Percentiles rank a stretch among this genome's conserved stretches.
These are phyloP conservation scores for Euglossa dilemma DNA, from an alignment of 1,140 invertebrate species.

Conservation along the genomic window DNA sequence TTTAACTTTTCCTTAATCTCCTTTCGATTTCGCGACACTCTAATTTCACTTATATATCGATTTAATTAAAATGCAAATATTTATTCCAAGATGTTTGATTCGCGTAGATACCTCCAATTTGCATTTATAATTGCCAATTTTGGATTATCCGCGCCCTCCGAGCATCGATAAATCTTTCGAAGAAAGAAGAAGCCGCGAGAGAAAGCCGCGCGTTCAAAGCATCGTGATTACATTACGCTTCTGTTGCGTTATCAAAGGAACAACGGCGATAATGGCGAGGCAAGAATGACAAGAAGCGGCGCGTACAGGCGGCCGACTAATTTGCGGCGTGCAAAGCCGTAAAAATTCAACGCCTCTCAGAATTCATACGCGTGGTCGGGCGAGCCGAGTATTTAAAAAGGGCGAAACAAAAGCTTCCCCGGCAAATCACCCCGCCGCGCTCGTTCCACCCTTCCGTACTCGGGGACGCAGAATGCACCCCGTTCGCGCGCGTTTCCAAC, in stretches of 20 bases:
- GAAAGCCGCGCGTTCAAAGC: background rate
- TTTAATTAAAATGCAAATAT: too few relatives aligned
- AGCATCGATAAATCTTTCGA: too few relatives aligned
- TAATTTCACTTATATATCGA: too few relatives aligned
- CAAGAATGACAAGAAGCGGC: conserved; percentile 3
- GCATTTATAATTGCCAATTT: too few relatives aligned
- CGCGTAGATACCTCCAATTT: too few relatives aligned
- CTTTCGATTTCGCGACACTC: too few relatives aligned
- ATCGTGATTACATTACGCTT: background rate
- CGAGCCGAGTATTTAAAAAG: conserved; percentile 67
- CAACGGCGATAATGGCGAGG: conserved; percentile 3
- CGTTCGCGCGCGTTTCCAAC: conserved; percentile 45
- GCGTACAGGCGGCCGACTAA: conserved; percentile 56
- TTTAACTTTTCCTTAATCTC: too few relatives aligned
- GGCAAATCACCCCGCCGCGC: conserved; percentile 24
- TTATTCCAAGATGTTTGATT: too few relatives aligned
- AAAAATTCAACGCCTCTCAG: conserved; percentile 73
- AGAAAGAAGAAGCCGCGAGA: background rate
- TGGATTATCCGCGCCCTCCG: too few relatives aligned
- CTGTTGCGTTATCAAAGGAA: background rate
- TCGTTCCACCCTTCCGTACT: background rate
- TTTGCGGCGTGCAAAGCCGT: conserved; percentile 70
- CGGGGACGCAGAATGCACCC: conserved; percentile 33
- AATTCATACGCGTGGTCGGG: conserved; percentile 72
- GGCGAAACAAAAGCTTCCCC: conserved; percentile 66